Conservation (phyloP, 2,888 invertebrate genomes). For the Diarsia dahlii region DNA sequence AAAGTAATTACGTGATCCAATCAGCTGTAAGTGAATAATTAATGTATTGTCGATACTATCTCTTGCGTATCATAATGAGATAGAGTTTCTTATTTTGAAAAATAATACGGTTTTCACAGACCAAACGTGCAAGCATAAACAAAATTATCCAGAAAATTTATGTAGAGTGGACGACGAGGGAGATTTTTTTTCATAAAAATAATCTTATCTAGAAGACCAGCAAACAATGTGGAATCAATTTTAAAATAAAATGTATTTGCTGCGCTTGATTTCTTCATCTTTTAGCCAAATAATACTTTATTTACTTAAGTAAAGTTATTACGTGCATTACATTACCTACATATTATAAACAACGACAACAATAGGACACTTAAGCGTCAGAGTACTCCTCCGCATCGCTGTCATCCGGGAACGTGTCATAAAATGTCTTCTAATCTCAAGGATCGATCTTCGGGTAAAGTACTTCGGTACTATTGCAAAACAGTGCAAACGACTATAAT, state of each 20-base stretch:
- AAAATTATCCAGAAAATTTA: background rate
- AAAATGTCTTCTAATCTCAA: background rate
- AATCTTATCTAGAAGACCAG: background rate
- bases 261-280: no score
- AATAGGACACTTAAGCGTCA: no score
- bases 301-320: no score
- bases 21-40: conserved; percentile 35
- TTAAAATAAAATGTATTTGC: background rate
- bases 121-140: background rate
- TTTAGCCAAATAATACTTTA: no score
- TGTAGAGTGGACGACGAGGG: background rate
- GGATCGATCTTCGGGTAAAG: background rate
- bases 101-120: background rate
- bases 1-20: conserved; percentile 29
- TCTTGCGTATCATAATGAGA: conserved; percentile 9
- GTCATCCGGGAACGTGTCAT: no score
- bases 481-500: conserved; percentile 29
- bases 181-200: background rate
- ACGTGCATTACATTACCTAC: no score
- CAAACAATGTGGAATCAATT: background rate
- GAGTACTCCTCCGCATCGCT: no score
- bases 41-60: conserved; percentile 13
- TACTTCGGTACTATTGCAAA: background rate
- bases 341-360: no score
- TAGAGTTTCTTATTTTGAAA: background rate